Evolutionary conservation across 2,888 invertebrate genomes (phyloP), one percentile per base, ranked within the genome.

Genomic region (Urechis unicinctus): DNA sequence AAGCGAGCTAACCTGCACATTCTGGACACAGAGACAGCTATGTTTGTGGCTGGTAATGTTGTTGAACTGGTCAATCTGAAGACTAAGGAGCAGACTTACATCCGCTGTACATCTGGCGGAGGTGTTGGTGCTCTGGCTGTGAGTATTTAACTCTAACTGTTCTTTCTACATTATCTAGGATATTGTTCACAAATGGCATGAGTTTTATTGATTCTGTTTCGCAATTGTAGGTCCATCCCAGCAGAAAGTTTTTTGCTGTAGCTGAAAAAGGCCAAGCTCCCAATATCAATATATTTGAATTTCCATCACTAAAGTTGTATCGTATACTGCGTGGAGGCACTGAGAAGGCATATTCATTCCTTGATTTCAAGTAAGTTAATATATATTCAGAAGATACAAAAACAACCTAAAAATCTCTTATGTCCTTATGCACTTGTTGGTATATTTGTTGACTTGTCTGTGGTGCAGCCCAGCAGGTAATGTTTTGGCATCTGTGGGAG

Each of bases 91-190:
- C 81, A 87, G 29, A 83, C 81, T 71, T 89, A 89, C 71, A 82
- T 87, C 46, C 81, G 89, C 66, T 86, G 87, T 61, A 85, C 86
- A 0, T 85, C 86, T 21, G 90, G 90, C 3, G 87, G 86, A 51
- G 88, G 91, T 52, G 84, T 93, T 58, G 92, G 92, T 1, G 86
- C 86, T 65, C 83, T 92, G 52, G 81, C 85, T 55, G 90, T 91
- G 77, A 79, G 81, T 71, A 6, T n/a, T 17, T 2, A 17, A 3
- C 42, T 3, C n/a, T n/a, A n/a, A n/a, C n/a, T n/a, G n/a, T n/a
- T 36, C 13, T 36, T 36, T 36, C 13, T 36, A 13, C 41, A 36
- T 36, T 36, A 36, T 36, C 9, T 36, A 36, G 41, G 41, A 13
- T 36, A 9, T 36, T 13, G 41, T 36, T 36, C 9, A 36, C 9